Evolutionary conservation across 1,140 invertebrate genomes (phyloP), one percentile per base, ranked within the genome.

Genomic region (Zaprionus vittiger): DNA sequence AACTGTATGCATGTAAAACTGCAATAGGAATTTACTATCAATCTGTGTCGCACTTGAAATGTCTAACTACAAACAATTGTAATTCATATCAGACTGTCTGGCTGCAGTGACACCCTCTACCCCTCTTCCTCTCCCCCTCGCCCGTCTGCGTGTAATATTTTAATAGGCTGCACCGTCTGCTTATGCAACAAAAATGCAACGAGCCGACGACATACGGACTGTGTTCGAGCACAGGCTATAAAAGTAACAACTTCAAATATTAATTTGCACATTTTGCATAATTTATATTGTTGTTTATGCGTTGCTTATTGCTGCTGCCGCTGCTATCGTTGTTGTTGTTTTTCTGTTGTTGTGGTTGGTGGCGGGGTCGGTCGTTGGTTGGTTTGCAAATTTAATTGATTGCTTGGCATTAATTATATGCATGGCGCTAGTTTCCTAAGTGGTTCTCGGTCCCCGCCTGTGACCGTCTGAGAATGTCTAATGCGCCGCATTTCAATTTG

Each of bases 231-330:
- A 63, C 37, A 73, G 68, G 77, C 69, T 71, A 83, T 65, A 69
- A 78, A 77, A 73, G 66, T 64, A 83, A 82, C 68, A 73, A 86
- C 83, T 82, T 85, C 24, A 74, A 56, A 83, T 73, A 83, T 70
- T 41, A 59, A 81, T 73, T 89, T 78, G 77, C 80, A 80, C 67
- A 89, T 81, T 87, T 82, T 87, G 83, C 83, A 87, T 87, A 87
- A 87, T 87, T 78, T 89, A 83, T 76, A 60, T 60, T 76, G 59
- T 76, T 76, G 73, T 79, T 79, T 83, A 74, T 83, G 72, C 55
- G 38, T 55, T 28, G 20, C 20, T 24, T 28, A 65, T 59, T 81
- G 26, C n/a, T 64, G 63, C 24, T 63, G 17, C n/a, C 0, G 31
- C 12, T 52, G 37, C 24, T 37, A 47, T 11, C 60, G 54, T 26